Evolutionary conservation across 2,888 invertebrate species (phyloP), one percentile per base, ranked within the genome.

Genomic region (Conchocele bisecta): DNA sequence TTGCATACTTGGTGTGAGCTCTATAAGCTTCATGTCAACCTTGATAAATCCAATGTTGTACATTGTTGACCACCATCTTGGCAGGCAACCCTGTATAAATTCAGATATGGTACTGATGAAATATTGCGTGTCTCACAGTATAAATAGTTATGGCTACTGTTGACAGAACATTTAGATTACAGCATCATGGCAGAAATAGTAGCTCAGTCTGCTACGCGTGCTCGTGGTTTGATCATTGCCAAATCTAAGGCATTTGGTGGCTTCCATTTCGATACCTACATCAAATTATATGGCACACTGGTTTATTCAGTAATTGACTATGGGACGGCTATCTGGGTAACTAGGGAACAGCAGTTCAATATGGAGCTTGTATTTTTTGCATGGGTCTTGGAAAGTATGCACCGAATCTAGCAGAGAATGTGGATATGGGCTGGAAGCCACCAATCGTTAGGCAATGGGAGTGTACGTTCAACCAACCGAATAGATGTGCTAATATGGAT

Each of bases 141-240:
- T 20, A 57, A 28, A 33, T 54, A 56, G 13, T 39, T 56, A 7
- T 46, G 56, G 39, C 22, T 64, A 15, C 6, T 54, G n/a, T 7
- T 64, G 1, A 17, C 29, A 15, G 54, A 64, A 64, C 56, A 56
- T 46, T 28, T 56, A 17, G 37, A 64, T 35, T 64, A 26, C 53
- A 53, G 13, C 28, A 6, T 15, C 2, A 64, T 39, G 39, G 57
- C 64, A 0, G n/a, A 64, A 28, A 29, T 33, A 17, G 56, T 44
- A 20, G 46, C 56, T 0, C 33, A 37, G 42, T 54, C 56, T 5
- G 64, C 54, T 15, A 46, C 39, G 26, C 26, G 64, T 28, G 64
- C 28, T n/a, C 33, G 54, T 7, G 56, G 56, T 3, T 33, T 64
- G 20, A 15, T 64, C 11, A 64, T 35, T 26, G 15, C 46, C 2